These are phyloP conservation scores for Marisa cornuarietis DNA, from an alignment of 1,140 invertebrate genomes.

Conservation along the genomic window DNA sequence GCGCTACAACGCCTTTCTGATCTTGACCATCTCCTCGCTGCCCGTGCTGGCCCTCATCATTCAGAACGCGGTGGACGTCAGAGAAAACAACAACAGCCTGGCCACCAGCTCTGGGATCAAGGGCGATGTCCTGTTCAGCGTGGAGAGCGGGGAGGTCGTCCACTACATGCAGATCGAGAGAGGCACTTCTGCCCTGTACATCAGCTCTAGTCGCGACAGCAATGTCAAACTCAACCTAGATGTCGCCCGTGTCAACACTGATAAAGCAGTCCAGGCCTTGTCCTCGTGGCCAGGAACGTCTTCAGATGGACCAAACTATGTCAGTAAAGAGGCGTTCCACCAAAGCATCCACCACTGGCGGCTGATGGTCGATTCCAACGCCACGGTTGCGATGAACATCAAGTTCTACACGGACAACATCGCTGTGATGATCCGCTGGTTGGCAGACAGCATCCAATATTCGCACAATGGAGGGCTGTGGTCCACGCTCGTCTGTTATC, in stretches of 20 bases:
- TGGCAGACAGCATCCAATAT: conserved; percentile 28
- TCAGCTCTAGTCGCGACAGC: conserved; percentile 31
- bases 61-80: conserved; percentile 32
- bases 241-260: background rate
- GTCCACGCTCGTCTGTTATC: conserved; percentile 41
- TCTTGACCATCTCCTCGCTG: conserved; percentile 28
- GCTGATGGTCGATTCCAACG: conserved; percentile 5
- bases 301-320: conserved; percentile 13
- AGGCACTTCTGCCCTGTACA: conserved; percentile 42
- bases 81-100: conserved; percentile 2
- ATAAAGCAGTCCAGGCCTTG: conserved; percentile 1
- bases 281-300: background rate
- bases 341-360: conserved; percentile 26
- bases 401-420: conserved; percentile 40
- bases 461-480: conserved; percentile 29
- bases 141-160: conserved; percentile 39
- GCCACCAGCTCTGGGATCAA: background rate
- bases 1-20: conserved; percentile 33
- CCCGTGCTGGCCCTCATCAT: conserved; percentile 35
- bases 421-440: conserved; percentile 36
- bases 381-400: conserved; percentile 33
- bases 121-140: conserved; percentile 31
- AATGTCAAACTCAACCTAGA: conserved; percentile 3
- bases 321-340: conserved; percentile 15
- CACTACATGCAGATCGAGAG: conserved; percentile 48